A percentile compares a stretch with the other conserved stretches of the same genome.
These are phyloP conservation scores for Otus sunia DNA, from an alignment of 2,113 vertebrate species.

Conservation along the genomic window DNA sequence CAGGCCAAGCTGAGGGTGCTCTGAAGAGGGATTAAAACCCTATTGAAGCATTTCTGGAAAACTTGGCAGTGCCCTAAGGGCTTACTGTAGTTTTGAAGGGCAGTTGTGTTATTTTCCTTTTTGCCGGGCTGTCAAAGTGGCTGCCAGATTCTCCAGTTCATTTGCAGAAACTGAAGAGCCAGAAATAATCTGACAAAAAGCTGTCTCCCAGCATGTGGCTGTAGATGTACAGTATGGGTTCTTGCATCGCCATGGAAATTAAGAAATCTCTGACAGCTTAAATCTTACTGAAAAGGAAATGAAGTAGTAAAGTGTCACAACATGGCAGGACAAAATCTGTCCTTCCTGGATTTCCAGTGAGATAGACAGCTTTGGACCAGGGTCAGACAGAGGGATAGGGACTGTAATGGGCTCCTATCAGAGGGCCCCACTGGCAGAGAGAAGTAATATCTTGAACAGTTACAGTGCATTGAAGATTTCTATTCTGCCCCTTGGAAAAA, in stretches of 20 bases:
- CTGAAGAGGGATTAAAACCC: background rate
- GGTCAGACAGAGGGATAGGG: background rate
- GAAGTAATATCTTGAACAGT: background rate
- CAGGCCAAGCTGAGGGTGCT: background rate
- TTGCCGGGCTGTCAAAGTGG: background rate
- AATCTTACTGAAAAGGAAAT: background rate
- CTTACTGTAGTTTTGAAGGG: background rate
- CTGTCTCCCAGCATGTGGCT: background rate
- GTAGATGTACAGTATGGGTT: background rate
- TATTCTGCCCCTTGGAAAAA: background rate
- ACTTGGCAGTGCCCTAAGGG: background rate
- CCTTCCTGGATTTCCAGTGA: background rate
- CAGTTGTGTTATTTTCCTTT: background rate
- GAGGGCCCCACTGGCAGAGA: background rate
- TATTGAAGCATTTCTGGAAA: background rate
- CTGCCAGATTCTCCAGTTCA: background rate
- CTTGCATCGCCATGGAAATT: conserved; percentile 15
- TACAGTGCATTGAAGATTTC: background rate
- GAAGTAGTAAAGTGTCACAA: background rate
- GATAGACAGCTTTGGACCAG: background rate
- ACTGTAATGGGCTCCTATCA: background rate
- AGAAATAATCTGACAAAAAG: background rate
- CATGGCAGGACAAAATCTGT: background rate
- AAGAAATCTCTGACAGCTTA: background rate
- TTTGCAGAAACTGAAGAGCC: background rate